Conservation (phyloP, 2,888 invertebrate species). For the Trissoscelio sp. region DNA sequence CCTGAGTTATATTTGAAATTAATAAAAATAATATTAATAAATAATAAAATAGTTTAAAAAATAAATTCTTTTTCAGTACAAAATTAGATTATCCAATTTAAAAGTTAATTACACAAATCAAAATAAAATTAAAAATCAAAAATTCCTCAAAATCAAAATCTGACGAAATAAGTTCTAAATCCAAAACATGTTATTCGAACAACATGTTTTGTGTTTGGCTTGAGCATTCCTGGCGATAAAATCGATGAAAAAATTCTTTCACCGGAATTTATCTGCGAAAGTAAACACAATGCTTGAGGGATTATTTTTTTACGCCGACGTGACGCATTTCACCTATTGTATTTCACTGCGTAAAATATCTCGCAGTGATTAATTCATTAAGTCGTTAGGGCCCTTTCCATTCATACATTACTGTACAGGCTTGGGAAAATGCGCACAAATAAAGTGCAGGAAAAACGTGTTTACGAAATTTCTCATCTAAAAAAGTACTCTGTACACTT, state of each 20-base stretch:
- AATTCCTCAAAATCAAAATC: no score
- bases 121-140: no score
- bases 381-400: constrained; percentile 27
- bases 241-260: constrained; percentile 48
- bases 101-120: no score
- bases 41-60: no score
- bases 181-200: no score
- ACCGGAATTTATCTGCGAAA: constrained; percentile 32
- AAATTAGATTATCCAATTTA: no score
- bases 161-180: no score
- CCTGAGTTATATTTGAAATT: no score
- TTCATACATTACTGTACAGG: constrained; percentile 23
- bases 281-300: constrained; percentile 35
- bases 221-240: constrained; percentile 24
- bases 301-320: constrained; percentile 24
- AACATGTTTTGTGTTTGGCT: constrained; percentile 6
- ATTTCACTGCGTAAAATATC: constrained; percentile 50
- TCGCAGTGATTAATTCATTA: constrained; percentile 42
- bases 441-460: not conserved
- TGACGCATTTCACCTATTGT: constrained; percentile 54
- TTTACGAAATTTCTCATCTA: not conserved
- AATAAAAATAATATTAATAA: no score
- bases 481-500: not conserved
- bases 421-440: constrained; percentile 18
- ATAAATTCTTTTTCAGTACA: no score